Base-by-base conservation (phyloP, 2,113 vertebrate species). In the Colaptes auratus region DNA sequence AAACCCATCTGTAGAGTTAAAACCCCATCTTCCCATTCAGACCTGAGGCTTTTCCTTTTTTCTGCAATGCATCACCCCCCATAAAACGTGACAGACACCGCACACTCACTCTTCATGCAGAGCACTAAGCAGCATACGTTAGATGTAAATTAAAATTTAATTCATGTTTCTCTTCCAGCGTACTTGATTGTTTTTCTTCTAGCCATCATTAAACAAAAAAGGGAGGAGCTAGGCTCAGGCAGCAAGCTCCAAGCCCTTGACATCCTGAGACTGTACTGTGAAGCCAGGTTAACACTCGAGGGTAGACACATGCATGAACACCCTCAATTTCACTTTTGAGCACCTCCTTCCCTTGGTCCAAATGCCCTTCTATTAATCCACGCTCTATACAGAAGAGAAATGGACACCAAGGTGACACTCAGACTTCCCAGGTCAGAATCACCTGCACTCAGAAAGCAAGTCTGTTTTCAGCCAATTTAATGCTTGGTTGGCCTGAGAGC, bases 141-240 rank as follows among this genome's bases (percentile, higher is more conserved):
- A 92, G 71, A 89, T 70, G 87, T 92, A 95, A 96, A 95, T 91
- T 92, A 88, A 95, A 95, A 93, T 82, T 94, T 97, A 95, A 96
- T 95, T 95, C 90, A 89, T 86, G 94, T 93, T 95, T 95, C 88
- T 94, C 82, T 93, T 88, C 66, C 66, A 93, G 86, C 86, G 75
- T 60, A 86, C 80, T 94, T 93, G 84, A 91, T 93, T 88, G 81
- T 92, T 92, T 96, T 95, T 96, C 90, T 95, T 92, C 88, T 70
- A 96, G 93, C 58, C 88, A 93, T 81, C 63, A 2, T 90, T 88
- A 96, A 93, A 95, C 59, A 79, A 90, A 88, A 75, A 72, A 82
- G 77, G 94, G 80, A 91, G 83, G 70, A 93, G 89, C 33, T 24
- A 52, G 50, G 42, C 82, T 82, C 7, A 65, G 48, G 63, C 85